phyloP scores from a whole-genome alignment of 2,888 invertebrate species.

The Graphium colonna region DNA sequence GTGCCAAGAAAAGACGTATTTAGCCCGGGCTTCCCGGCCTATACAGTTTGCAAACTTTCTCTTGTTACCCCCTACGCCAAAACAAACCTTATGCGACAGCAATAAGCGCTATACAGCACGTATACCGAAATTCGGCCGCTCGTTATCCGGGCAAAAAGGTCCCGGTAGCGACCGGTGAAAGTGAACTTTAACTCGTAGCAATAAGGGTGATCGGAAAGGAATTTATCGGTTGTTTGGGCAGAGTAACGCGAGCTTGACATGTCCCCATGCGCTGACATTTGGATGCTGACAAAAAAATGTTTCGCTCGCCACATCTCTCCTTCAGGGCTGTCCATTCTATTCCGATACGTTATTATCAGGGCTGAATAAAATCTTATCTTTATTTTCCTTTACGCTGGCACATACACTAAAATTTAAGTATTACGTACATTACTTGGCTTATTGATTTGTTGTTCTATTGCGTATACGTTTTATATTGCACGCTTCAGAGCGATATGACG shows the following conservation, averaged over 20 bases:
- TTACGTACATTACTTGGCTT: neutral
- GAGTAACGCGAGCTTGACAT: constrained; percentile 58
- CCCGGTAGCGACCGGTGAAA: constrained; percentile 34
- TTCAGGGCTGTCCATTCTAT: constrained; percentile 18
- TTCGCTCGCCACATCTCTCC: constrained; percentile 31
- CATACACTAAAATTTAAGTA: too few species aligned
- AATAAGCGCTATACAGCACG: constrained; percentile 31
- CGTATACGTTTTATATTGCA: neutral
- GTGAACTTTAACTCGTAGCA: constrained; percentile 42
- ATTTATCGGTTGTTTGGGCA: constrained; percentile 34
- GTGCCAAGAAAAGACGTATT: constrained; percentile 68
- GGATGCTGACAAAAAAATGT: constrained; percentile 51
- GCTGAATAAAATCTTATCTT: neutral
- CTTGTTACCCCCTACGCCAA: constrained; percentile 46
- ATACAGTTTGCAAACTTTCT: constrained; percentile 55
- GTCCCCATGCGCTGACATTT: constrained; percentile 62
- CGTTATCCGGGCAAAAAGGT: constrained; percentile 44
- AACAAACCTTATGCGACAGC: constrained; percentile 42
- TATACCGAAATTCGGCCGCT: constrained; percentile 37
- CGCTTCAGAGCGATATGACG: neutral
- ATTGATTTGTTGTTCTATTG: neutral
- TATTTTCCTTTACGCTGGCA: neutral
- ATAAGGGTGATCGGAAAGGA: constrained; percentile 35
- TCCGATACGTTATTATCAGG: neutral
- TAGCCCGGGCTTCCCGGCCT: constrained; percentile 65